Base-by-base conservation (phyloP, 2,888 invertebrate species). In the Trachelus troglodyta region DNA sequence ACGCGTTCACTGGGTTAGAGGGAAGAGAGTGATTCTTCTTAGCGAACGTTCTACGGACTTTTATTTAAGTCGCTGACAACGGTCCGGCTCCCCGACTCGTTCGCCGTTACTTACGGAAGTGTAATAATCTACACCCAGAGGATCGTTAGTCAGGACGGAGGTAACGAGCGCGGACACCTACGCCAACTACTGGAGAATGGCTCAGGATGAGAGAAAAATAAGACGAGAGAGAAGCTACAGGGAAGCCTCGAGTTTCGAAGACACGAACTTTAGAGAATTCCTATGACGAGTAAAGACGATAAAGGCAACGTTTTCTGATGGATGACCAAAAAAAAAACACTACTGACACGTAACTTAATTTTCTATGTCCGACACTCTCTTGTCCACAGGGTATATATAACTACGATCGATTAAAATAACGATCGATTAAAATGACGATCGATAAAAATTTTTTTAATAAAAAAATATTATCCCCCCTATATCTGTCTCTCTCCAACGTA, bases 161-260 rank as follows among this genome's bases (percentile, higher is more conserved):
- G 56, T 56, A 56, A 56, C 56, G 56, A 56, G 56, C 23, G 56
- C 56, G 56, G 56, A 56, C 56, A 56, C 56, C 56, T 56, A 23
- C 56, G 56, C 56, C 23, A 23, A 56, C 56, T 75, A 76, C 75
- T 33, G 77, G 69, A 76, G 69, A 40, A 76, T 56, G 69, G 73
- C 40, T 31, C 12, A 9, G 15, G 33, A 74, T 15, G 73, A 79
- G 77, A 77, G 79, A 76, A 75, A 79, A 76, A 73, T 68, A 71
- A 76, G 77, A 79, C 75, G 76, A 34, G 76, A 31, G 79, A 78
- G 79, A 80, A 81, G 79, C 81, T 23, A 56, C 23, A 9, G 56
- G 15, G 56, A 23, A 56, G 9, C 23, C 56, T 56, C 23, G 56
- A 56, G 9, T 23, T 23, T 56, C 6, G 23, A 56, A 23, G 23